These are phyloP conservation scores for Peromyscus polionotus DNA, from an alignment of 2,113 vertebrate genomes.

Conservation along the genomic window DNA sequence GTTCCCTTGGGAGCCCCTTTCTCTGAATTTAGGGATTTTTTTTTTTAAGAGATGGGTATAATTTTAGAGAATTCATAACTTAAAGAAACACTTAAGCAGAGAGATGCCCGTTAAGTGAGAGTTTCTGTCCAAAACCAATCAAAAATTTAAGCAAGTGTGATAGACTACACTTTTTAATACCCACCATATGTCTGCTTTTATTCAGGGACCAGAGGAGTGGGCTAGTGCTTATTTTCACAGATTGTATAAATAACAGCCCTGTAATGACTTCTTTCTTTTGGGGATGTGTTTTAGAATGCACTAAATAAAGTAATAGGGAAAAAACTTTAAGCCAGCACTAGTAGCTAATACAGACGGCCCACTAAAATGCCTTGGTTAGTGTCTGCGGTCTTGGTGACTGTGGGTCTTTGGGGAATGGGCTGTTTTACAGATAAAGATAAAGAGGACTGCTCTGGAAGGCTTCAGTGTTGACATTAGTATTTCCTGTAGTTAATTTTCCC, in stretches of 20 bases:
- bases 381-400: neutral
- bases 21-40: neutral
- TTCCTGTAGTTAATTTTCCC: neutral
- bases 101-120: constrained; percentile 52
- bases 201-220: constrained; percentile 69
- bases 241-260: constrained; percentile 76
- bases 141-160: constrained; percentile 61
- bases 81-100: constrained; percentile 31
- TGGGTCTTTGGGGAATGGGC: neutral
- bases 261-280: constrained; percentile 64
- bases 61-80: constrained; percentile 61
- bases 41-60: neutral
- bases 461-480: constrained; percentile 29
- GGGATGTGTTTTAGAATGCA: constrained; percentile 69
- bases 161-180: constrained; percentile 78
- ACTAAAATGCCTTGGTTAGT: neutral
- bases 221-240: constrained; percentile 74
- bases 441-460: neutral
- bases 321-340: constrained; percentile 35
- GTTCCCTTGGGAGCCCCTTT: neutral
- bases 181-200: constrained; percentile 75
- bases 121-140: constrained; percentile 57
- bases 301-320: constrained; percentile 61
- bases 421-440: constrained; percentile 36
- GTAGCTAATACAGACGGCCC: constrained; percentile 4